Percentiles rank a stretch among this genome's conserved stretches.
Conservation (phyloP, 2,797 vertebrate species). For the Enteromius trimaculatus region DNA sequence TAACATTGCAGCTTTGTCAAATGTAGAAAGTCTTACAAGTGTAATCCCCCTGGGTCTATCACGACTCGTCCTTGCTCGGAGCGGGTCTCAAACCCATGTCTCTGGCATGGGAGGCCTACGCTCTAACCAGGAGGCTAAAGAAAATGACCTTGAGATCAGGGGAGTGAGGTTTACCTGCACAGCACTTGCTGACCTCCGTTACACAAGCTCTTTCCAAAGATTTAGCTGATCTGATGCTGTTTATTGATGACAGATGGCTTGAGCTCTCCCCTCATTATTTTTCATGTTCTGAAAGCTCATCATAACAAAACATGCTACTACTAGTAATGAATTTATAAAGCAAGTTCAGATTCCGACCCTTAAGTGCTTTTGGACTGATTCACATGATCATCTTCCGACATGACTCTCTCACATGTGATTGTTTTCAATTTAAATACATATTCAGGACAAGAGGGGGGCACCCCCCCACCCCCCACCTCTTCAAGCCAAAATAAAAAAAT, state of each 20-base stretch:
- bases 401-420: background rate
- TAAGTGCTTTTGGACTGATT: background rate
- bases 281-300: background rate
- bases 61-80: too few relatives aligned
- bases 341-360: background rate
- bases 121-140: too few relatives aligned
- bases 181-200: too few relatives aligned
- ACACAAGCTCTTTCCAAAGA: background rate
- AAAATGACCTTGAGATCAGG: too few relatives aligned
- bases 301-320: background rate
- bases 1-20: background rate
- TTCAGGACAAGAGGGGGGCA: background rate
- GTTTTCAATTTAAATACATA: background rate
- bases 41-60: too few relatives aligned
- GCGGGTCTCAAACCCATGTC: too few relatives aligned
- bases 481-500: background rate
- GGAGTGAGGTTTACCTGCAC: too few relatives aligned
- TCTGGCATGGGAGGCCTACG: too few relatives aligned
- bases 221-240: background rate
- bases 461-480: too few relatives aligned
- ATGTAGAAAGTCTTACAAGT: background rate
- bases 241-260: background rate
- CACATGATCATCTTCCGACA: background rate
- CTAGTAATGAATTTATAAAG: background rate
- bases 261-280: background rate